These are phyloP conservation scores for Acrocephalus scirpaceus DNA, from an alignment of 2,797 vertebrate species.

Conservation along the genomic window DNA sequence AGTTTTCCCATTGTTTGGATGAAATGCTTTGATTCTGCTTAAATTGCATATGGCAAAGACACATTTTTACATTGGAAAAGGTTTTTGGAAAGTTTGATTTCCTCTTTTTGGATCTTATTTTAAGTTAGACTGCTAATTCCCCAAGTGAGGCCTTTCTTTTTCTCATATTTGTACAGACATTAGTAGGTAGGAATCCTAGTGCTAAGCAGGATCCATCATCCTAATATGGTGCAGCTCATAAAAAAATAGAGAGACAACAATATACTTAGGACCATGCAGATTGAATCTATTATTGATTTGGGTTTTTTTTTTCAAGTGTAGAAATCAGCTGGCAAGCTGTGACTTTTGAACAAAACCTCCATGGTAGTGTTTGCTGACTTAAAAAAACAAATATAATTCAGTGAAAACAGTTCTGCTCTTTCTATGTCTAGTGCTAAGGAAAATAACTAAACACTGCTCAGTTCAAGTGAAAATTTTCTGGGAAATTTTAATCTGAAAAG, in stretches of 20 bases:
- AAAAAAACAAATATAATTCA: not conserved
- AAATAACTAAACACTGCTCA: not conserved
- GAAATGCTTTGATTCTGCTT: not conserved
- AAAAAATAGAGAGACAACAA: not conserved
- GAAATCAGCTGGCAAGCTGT: not conserved
- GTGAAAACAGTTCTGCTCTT: not conserved
- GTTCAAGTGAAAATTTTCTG: not conserved
- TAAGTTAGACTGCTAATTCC: not conserved
- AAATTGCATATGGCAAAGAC: not conserved
- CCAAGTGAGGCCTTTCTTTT: not conserved
- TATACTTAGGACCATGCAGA: not conserved
- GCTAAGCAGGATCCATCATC: not conserved
- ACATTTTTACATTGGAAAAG: conserved; percentile 22
- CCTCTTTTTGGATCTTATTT: not conserved
- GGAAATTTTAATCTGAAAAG: not conserved
- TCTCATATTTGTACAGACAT: not conserved
- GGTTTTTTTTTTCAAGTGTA: not conserved
- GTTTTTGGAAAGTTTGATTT: not conserved
- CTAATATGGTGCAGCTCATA: not conserved
- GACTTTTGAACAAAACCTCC: not conserved
- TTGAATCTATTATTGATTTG: not conserved
- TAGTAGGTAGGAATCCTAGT: not conserved
- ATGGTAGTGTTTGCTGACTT: not conserved
- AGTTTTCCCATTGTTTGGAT: conserved; percentile 6
- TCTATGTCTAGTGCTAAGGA: not conserved